phyloP scores from a whole-genome alignment of 2,888 invertebrate species.

The Ischnura elegans region DNA sequence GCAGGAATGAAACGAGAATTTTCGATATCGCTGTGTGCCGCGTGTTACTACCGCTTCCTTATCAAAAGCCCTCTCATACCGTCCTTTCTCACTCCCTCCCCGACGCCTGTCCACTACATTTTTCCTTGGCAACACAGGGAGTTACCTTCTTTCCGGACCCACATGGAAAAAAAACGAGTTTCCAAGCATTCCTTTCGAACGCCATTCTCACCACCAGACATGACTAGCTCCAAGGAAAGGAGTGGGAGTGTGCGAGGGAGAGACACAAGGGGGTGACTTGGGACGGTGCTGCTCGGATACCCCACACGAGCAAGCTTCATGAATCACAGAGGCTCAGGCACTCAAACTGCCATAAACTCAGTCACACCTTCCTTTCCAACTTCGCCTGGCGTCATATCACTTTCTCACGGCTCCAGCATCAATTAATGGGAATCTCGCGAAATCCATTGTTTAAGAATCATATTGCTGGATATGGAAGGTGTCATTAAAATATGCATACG shows the following conservation, averaged over 20 bases:
- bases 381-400: too few relatives aligned
- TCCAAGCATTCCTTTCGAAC: constrained; percentile 43
- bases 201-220: constrained; percentile 35
- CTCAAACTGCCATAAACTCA: constrained; percentile 11
- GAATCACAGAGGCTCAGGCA: not conserved
- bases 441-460: too few relatives aligned
- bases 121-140: constrained; percentile 44
- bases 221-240: constrained; percentile 27
- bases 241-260: not conserved
- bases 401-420: too few relatives aligned
- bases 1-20: not conserved
- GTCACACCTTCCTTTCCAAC: not conserved
- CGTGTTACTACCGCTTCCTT: not conserved
- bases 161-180: constrained; percentile 47
- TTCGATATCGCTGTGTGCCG: not conserved
- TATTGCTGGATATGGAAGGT: too few relatives aligned
- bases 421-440: too few relatives aligned
- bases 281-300: constrained; percentile 1
- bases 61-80: not conserved
- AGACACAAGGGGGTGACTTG: not conserved
- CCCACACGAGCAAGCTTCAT: not conserved
- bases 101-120: constrained; percentile 15
- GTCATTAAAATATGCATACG: too few relatives aligned
- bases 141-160: constrained; percentile 34
- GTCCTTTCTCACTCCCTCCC: not conserved